phyloP scores from a whole-genome alignment of 2,113 vertebrate genomes.

The Sciurus niger region DNA sequence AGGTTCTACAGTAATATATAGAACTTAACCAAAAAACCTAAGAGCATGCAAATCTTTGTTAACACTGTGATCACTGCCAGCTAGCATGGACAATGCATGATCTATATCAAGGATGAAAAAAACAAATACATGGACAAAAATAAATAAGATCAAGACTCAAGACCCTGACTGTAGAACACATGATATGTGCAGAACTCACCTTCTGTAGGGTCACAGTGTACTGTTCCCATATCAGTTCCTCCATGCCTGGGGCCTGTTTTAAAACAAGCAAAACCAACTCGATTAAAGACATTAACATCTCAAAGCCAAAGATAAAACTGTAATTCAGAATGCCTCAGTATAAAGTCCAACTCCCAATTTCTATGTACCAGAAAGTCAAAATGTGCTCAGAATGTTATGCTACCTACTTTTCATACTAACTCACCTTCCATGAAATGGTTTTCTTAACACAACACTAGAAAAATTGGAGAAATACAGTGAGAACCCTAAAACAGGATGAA shows the following conservation, averaged over 20 bases:
- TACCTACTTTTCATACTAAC: background rate
- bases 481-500: background rate
- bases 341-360: background rate
- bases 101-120: background rate
- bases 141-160: background rate
- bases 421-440: background rate
- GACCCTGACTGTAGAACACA: rapidly evolving
- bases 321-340: background rate
- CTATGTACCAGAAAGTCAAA: background rate
- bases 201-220: slow-evolving; percentile 96
- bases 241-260: slow-evolving; percentile 92
- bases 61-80: background rate
- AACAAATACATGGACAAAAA: background rate
- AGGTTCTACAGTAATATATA: background rate
- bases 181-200: slow-evolving; percentile 85
- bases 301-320: slow-evolving; percentile 52
- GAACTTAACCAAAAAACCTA: background rate
- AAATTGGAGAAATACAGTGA: background rate
- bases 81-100: background rate
- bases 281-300: slow-evolving; percentile 74
- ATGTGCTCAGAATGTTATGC: background rate
- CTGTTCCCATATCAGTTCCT: slow-evolving; percentile 97
- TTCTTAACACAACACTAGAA: background rate
- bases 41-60: background rate
- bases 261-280: slow-evolving; percentile 73